These are phyloP conservation scores for Heliornis fulica DNA, from an alignment of 2,113 vertebrate genomes.

Conservation along the genomic window DNA sequence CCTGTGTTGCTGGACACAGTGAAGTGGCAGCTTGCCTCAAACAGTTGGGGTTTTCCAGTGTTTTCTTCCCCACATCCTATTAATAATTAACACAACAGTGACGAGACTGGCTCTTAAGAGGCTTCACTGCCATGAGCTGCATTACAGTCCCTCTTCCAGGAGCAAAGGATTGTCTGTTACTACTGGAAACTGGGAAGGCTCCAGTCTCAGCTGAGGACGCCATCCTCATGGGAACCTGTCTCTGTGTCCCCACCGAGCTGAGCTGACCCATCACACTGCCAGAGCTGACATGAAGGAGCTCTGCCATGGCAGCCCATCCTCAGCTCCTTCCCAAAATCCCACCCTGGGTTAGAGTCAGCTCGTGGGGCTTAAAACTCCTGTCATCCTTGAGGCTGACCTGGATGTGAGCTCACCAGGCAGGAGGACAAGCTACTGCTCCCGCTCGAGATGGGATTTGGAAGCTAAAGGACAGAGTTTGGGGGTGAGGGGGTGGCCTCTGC, in stretches of 20 bases:
- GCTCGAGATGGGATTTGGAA: background rate
- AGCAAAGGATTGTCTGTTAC: constrained; percentile 23
- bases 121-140: background rate
- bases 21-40: constrained; percentile 37
- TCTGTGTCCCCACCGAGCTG: background rate
- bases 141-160: constrained; percentile 21
- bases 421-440: background rate
- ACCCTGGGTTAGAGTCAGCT: background rate
- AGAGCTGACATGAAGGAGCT: accelerated
- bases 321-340: background rate
- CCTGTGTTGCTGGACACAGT: background rate
- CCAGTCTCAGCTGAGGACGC: background rate
- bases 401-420: background rate
- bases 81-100: constrained; percentile 72
- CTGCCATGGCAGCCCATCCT: background rate
- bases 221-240: background rate
- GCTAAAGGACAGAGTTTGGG: background rate
- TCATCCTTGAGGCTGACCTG: background rate
- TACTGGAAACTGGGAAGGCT: background rate
- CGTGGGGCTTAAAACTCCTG: background rate
- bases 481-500: accelerated
- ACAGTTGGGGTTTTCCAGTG: constrained; percentile 65
- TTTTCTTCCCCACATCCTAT: constrained; percentile 58
- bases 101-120: constrained; percentile 65
- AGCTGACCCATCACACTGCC: accelerated